Evolutionary conservation across 1,140 invertebrate species (phyloP), one percentile per base, ranked within the genome.

Genomic region (Zaprionus capensis): DNA sequence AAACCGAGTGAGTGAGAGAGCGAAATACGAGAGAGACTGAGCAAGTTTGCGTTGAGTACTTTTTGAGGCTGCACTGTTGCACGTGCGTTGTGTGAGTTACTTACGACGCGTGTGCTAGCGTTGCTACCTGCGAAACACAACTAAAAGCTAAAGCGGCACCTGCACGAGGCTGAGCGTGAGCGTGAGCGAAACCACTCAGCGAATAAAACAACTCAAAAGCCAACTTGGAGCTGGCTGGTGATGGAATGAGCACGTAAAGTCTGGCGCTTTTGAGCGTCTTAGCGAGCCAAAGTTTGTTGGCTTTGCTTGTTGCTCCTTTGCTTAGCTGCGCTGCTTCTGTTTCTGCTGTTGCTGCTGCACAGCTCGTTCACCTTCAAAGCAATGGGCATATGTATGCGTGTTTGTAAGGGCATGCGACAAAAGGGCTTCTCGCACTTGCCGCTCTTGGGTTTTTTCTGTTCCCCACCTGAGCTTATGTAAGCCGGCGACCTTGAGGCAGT

Each of bases 321-420:
- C 58, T 24, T 12, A 34, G 41, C 41, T 49, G 71, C 51, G 44
- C 36, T 41, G 38, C 15, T n/a, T 14, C 38, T 41, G 14, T 1
- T n/a, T 14, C 14, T 41, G 17, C 46, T 4, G 17, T 17, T 49
- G 20, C 46, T 46, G 46, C 20, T 51, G 46, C 46, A 51, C 61
- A 80, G 77, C 81, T 78, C 38, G 85, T 81, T 87, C 84, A 88
- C 84, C 84, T 87, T 87, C 84, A 76, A 65, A 65, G 61, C 22
- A 31, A 44, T 66, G 28, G 46, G 62, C 67, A 58, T 59, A 26
- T 57, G 61, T 24, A 61, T 71, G 20, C 24, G 15, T 41, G 38
- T n/a, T 9, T 41, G 38, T n/a, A 67, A 55, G 28, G 49, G 68
- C 51, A 44, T n/a, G 53, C 46, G 36, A 65, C 46, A 66, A 62